phyloP scores from a whole-genome alignment of 2,797 vertebrate genomes.

The Liasis olivaceus region DNA sequence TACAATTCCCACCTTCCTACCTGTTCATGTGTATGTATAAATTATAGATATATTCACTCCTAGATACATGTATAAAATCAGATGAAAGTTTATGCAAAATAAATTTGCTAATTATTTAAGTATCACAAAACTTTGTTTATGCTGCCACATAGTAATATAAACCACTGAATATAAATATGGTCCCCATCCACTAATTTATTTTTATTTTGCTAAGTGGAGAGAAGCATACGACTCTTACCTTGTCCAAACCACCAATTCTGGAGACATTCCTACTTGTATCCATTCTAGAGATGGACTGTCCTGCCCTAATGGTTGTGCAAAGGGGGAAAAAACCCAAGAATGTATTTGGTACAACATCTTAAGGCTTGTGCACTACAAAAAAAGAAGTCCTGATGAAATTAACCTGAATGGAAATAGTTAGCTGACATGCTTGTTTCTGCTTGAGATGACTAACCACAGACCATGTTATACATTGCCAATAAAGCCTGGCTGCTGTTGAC shows the following conservation, averaged over 20 bases:
- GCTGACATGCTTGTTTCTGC: background rate
- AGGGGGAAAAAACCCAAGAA: constrained; percentile 6
- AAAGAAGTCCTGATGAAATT: background rate
- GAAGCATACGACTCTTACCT: constrained; percentile 28
- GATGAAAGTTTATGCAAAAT: background rate
- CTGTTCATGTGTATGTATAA: background rate
- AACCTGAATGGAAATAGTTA: background rate
- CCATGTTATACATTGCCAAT: background rate
- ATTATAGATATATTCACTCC: background rate
- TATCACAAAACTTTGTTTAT: too few relatives aligned
- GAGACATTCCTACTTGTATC: background rate
- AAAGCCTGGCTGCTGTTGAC: background rate
- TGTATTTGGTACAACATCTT: constrained; percentile 8
- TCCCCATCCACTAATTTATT: background rate
- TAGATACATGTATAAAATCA: background rate
- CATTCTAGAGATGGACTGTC: background rate
- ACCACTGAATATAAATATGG: background rate
- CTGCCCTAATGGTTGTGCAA: constrained; percentile 18
- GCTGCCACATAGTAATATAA: background rate
- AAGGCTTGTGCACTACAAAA: background rate
- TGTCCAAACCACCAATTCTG: accelerated
- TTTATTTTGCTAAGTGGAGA: background rate
- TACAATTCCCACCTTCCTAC: background rate
- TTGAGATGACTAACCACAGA: background rate
- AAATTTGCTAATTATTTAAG: background rate